These are phyloP conservation scores for Hipposideros armiger DNA, from an alignment of 2,113 vertebrate species.

Conservation along the genomic window DNA sequence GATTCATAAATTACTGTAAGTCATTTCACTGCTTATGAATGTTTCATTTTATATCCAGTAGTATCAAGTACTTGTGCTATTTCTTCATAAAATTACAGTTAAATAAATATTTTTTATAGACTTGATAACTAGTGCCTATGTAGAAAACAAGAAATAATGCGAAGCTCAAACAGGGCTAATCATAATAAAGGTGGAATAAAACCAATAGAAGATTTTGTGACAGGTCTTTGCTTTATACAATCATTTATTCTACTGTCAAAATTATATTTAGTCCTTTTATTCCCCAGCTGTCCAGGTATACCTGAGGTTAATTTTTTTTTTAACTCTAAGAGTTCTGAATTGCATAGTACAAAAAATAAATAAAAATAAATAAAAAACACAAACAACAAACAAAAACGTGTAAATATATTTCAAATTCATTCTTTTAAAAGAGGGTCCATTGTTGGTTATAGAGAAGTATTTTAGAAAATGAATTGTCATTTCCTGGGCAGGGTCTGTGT, in stretches of 20 bases:
- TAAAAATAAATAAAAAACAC: background rate
- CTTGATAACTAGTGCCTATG: background rate
- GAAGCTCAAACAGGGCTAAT: background rate
- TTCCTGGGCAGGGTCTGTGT: background rate
- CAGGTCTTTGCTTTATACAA: background rate
- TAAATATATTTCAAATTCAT: background rate
- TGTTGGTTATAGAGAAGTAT: background rate
- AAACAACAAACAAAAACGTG: background rate
- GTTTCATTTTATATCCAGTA: background rate
- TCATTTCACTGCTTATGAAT: background rate
- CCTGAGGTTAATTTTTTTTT: background rate
- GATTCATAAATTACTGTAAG: background rate
- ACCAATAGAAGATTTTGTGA: background rate
- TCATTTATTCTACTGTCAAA: background rate
- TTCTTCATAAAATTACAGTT: background rate
- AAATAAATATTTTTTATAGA: slow-evolving; percentile 10
- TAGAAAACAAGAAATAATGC: background rate
- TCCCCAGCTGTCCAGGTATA: background rate
- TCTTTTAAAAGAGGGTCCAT: background rate
- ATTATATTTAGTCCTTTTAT: slow-evolving; percentile 22
- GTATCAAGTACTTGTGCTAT: background rate
- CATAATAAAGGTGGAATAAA: background rate
- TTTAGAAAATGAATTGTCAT: background rate
- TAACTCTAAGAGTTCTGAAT: background rate
- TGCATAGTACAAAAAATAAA: background rate